These are phyloP conservation scores for Clepsis dumicolana DNA, from an alignment of 2,888 invertebrate genomes.

Conservation along the genomic window DNA sequence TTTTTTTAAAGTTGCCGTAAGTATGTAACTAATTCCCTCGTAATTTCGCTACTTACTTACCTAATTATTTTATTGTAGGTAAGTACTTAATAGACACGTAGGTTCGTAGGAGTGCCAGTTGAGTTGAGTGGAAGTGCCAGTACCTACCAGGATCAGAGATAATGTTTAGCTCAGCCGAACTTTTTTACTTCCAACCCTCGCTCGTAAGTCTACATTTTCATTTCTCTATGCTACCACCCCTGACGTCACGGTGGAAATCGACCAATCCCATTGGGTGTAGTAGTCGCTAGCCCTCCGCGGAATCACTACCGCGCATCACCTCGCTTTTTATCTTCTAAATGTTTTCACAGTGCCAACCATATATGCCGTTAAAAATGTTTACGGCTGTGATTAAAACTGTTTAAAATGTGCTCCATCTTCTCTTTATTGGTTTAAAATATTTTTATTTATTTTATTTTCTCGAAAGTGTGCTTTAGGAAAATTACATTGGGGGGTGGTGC, in stretches of 20 bases:
- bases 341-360: constrained; percentile 77
- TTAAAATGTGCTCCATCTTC: constrained; percentile 70
- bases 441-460: constrained; percentile 68
- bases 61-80: too few relatives aligned
- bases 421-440: constrained; percentile 66
- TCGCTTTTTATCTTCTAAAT: constrained; percentile 71
- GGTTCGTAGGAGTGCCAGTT: neutral
- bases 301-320: constrained; percentile 74
- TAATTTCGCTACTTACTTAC: too few relatives aligned
- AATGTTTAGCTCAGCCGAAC: constrained; percentile 50
- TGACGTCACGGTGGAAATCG: constrained; percentile 88
- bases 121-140: neutral
- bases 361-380: constrained; percentile 71
- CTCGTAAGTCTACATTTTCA: constrained; percentile 61
- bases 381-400: constrained; percentile 71
- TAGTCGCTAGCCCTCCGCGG: constrained; percentile 78
- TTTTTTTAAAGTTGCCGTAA: too few relatives aligned
- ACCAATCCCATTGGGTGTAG: constrained; percentile 87
- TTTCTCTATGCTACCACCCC: constrained; percentile 84
- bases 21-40: too few relatives aligned
- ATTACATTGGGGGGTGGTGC: constrained; percentile 83
- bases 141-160: neutral
- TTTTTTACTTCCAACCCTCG: constrained; percentile 63
- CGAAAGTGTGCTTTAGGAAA: constrained; percentile 66
- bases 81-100: too few relatives aligned